Evolutionary conservation across 1,140 invertebrate species (phyloP).

Genomic region (Drosophila ambigua): DNA sequence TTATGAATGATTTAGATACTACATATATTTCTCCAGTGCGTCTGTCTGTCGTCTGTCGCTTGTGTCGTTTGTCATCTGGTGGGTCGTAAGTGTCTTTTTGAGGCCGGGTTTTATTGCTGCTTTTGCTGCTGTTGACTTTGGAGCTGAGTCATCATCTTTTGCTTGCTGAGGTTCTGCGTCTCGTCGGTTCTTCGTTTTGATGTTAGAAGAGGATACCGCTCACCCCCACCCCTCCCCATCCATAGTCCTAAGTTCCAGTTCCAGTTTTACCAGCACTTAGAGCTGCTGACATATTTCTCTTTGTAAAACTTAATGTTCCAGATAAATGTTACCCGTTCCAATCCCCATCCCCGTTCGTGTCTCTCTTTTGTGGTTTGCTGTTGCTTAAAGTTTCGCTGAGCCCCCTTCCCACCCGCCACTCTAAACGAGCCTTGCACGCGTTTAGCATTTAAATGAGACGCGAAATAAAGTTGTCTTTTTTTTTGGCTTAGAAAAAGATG

Average conservation of each 20-base stretch:
- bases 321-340: conserved; percentile 43
- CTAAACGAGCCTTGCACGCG: conserved; percentile 45
- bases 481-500: conserved; percentile 11
- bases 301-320: conserved; percentile 79
- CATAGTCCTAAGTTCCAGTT: conserved; percentile 21
- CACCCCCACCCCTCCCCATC: conserved; percentile 1
- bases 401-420: neutral
- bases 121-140: conserved; percentile 58
- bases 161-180: conserved; percentile 9
- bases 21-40: too few relatives aligned
- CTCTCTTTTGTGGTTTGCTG: conserved; percentile 38
- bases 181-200: conserved; percentile 36
- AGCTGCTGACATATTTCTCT: conserved; percentile 66
- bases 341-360: conserved; percentile 33
- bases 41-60: neutral
- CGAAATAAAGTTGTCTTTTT: conserved; percentile 34
- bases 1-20: conserved; percentile 38
- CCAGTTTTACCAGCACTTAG: conserved; percentile 50
- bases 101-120: conserved; percentile 73
- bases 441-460: conserved; percentile 69
- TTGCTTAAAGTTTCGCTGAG: conserved; percentile 29
- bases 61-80: conserved; percentile 23
- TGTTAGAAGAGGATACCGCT: conserved; percentile 52
- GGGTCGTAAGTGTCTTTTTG: conserved; percentile 55
- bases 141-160: conserved; percentile 62